phyloP scores from a whole-genome alignment of 2,113 vertebrate species.

The Coptodon rendalli region DNA sequence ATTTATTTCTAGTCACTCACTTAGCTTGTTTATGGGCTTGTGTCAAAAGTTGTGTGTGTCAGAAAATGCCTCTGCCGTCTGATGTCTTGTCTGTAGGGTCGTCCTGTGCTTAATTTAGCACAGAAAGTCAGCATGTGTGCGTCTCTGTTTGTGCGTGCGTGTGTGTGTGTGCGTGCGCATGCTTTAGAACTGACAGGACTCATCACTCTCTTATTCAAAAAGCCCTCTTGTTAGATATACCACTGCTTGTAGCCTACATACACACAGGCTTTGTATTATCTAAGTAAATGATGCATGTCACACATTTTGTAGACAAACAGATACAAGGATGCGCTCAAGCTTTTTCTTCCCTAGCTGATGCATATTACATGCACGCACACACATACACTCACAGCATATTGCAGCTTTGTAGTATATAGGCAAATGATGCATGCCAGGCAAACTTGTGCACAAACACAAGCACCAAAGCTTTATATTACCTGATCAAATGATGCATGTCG shows the following conservation, averaged over 20 bases:
- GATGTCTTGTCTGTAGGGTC: conserved; percentile 19
- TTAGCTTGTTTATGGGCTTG: conserved; percentile 8
- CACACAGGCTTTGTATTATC: conserved; percentile 34
- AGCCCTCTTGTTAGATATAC: conserved; percentile 29
- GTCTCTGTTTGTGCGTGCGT: not conserved
- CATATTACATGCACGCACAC: not conserved
- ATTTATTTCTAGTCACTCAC: conserved; percentile 9
- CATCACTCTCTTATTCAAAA: conserved; percentile 27
- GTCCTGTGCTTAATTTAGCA: conserved; percentile 46
- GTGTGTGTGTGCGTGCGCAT: not conserved
- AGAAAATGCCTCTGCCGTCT: not conserved
- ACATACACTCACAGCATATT: not conserved
- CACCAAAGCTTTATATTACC: conserved; percentile 57
- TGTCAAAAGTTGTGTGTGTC: conserved; percentile 3
- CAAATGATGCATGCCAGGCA: conserved; percentile 43
- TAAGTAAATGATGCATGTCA: conserved; percentile 38
- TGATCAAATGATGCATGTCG: conserved; percentile 62
- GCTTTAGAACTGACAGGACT: conserved; percentile 20
- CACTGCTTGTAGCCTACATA: conserved; percentile 25
- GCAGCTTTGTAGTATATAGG: conserved; percentile 25
- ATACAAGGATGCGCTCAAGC: not conserved
- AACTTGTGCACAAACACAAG: conserved; percentile 42
- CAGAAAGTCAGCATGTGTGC: conserved; percentile 14
- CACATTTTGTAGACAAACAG: conserved; percentile 4
- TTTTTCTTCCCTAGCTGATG: conserved; percentile 1